Base-by-base conservation (phyloP, 2,113 vertebrate species). In the Eulacestoma nigropectus region DNA sequence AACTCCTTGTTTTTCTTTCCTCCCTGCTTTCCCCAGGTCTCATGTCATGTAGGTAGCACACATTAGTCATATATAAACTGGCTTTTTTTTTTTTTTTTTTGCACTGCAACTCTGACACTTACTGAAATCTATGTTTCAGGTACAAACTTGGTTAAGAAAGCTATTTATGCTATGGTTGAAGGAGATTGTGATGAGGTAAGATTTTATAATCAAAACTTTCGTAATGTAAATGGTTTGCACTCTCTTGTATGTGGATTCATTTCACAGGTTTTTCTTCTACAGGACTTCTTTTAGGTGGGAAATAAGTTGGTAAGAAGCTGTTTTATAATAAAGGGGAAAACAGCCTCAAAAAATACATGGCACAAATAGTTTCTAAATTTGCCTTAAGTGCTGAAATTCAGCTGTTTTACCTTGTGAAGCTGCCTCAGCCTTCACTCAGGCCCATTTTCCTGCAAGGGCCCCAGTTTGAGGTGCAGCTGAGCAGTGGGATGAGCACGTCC, bases 101-200 rank as follows among this genome's bases (percentile, higher is more conserved):
- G 72, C 72, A 79, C 92, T 93, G 78, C 65, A 78, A 87, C 57
- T 94, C 80, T 97, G 85, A 98, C 84, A 69, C 74, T 87, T 82
- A 84, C 97, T 81, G 81, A 88, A 95, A 93, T 90, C 94, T 98
- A 3, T 98, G 59, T 98, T 98, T 94, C 98, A 99, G 99, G 99
- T 98, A 99, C 99, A 98, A 99, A 99, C 98, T 98, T 99, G 98
- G 99, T 99, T 98, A 99, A 99, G 98, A 99, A 99, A 99, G 99
- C 99, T 98, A 99, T 99, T 98, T 99, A 99, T 98, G 99, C 99
- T 97, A 99, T 99, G 99, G 99, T 99, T 97, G 99, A 99, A 97
- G 99, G 99, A 89, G 99, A 99, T 98, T 99, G 99, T 98, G 99
- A 99, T 92, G 99, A 99, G 99, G 99, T 99, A 98, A 98, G 98